Percentiles rank a stretch among this genome's conserved stretches.
phyloP scores from a whole-genome alignment of 2,113 vertebrate genomes.

The Ceuthmochares aereus region DNA sequence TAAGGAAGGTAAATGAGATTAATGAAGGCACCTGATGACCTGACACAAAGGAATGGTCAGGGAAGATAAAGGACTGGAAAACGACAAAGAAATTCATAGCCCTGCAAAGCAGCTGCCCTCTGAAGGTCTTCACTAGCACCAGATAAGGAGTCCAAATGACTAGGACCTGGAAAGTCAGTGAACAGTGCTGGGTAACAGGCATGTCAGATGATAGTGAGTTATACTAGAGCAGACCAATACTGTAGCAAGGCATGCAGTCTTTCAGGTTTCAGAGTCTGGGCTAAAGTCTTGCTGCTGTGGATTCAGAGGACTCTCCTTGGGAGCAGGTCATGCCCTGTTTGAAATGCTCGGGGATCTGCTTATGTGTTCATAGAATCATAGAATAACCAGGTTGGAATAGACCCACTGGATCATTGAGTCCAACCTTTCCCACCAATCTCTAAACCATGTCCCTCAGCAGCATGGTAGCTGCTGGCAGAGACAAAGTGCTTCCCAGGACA shows the following conservation, averaged over 20 bases:
- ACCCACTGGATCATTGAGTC: too few species aligned
- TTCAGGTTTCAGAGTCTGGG: background rate
- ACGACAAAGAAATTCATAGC: background rate
- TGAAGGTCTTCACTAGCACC: background rate
- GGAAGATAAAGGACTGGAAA: background rate
- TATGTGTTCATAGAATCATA: too few species aligned
- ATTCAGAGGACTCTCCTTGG: background rate
- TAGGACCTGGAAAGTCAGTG: background rate
- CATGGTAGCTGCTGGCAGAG: background rate
- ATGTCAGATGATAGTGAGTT: background rate
- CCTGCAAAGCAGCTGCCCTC: background rate
- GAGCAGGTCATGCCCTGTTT: background rate
- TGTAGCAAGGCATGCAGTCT: too few species aligned
- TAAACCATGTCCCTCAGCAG: too few species aligned
- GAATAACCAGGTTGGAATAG: too few species aligned
- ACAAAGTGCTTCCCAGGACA: background rate
- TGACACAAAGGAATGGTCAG: background rate
- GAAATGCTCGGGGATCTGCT: background rate
- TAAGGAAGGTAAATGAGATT: background rate
- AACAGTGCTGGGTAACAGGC: background rate
- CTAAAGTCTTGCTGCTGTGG: background rate
- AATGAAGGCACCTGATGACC: background rate
- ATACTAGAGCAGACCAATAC: too few species aligned
- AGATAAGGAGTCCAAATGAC: background rate
- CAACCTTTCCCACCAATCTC: too few species aligned